Conservation (phyloP, 1,140 invertebrate species). For the Chironomus tepperi region DNA sequence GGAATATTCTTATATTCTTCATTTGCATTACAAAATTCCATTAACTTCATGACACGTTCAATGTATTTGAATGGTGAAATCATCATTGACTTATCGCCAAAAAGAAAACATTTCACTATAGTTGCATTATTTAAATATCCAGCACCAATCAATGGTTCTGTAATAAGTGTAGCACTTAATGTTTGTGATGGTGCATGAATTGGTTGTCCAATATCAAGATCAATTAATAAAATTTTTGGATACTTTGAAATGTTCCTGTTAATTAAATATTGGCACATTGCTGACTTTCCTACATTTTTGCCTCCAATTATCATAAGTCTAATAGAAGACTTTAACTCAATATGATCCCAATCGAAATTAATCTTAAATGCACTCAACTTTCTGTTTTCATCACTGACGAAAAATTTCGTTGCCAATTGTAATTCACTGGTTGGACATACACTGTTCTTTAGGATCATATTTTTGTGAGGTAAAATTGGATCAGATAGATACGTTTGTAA, state of each 20-base stretch:
- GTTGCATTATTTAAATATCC: slow-evolving; percentile 45
- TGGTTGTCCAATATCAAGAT: slow-evolving; percentile 70
- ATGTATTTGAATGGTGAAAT: slow-evolving; percentile 45
- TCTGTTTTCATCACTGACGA: slow-evolving; percentile 26
- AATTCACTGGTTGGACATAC: slow-evolving; percentile 29
- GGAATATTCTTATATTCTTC: slow-evolving; percentile 39
- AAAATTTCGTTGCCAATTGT: slow-evolving; percentile 34
- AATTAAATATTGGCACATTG: slow-evolving; percentile 51
- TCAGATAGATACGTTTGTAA: slow-evolving; percentile 38
- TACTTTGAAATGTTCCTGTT: slow-evolving; percentile 47
- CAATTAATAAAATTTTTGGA: slow-evolving; percentile 49
- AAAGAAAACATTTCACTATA: slow-evolving; percentile 37
- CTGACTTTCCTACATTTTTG: slow-evolving; percentile 67
- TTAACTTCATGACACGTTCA: slow-evolving; percentile 40
- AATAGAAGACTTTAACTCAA: slow-evolving; percentile 29
- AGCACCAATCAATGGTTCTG: slow-evolving; percentile 55
- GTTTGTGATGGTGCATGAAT: slow-evolving; percentile 62
- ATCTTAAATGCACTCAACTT: slow-evolving; percentile 34
- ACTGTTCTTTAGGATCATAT: slow-evolving; percentile 24
- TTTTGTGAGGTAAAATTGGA: slow-evolving; percentile 39
- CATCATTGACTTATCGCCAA: slow-evolving; percentile 45
- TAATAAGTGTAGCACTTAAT: slow-evolving; percentile 51
- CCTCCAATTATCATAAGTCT: slow-evolving; percentile 51
- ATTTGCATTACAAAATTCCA: slow-evolving; percentile 33
- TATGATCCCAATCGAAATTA: slow-evolving; percentile 34